Base-by-base conservation (phyloP, 2,888 invertebrate genomes). In the Drosophila affinis region DNA sequence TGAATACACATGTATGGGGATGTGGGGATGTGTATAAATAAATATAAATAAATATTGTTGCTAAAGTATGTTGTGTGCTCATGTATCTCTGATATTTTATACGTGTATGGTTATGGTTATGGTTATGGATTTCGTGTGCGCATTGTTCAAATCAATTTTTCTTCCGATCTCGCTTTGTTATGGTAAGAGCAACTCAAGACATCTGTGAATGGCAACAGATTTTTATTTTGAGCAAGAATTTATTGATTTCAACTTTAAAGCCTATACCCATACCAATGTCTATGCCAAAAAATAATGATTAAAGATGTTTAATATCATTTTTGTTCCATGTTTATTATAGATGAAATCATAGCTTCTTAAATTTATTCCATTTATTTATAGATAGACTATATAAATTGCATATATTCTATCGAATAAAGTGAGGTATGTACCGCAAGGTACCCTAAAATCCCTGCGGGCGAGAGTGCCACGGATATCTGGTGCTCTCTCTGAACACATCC, bases 81-180 rank as follows among this genome's bases (percentile, higher is more conserved):
- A 65, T 64, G 65, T 64, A 64, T 49, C 55, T 49, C 64, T 64
- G 18, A 29, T 65, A 55, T 65, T 55, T 65, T 65, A 55, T 54
- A 54, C 12, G 34, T 7, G 29, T 34, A 12, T 34, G 34, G 12
- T 34, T 34, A 63, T 65, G 32, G 29, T 29, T 34, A 34, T 34
- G 34, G 12, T 34, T 34, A 63, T 65, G 63, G 53, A 67, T 65
- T 53, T 45, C 67, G 57, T 67, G 18, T 67, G 67, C 67, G 65
- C 65, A 65, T 65, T 65, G 65, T 65, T 65, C 65, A 44, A 65
- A 65, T 65, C 65, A 65, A 65, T 65, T 65, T 65, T 65, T 65
- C 65, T 49, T 55, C 17, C 64, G 54, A 55, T 55, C 27, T 55
- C 24, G n/a, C 64, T 65, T 65, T 65, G 65, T 65, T 39, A 65